Base-by-base conservation (phyloP, 2,888 invertebrate genomes). In the Scrobipalpa atriplicella region DNA sequence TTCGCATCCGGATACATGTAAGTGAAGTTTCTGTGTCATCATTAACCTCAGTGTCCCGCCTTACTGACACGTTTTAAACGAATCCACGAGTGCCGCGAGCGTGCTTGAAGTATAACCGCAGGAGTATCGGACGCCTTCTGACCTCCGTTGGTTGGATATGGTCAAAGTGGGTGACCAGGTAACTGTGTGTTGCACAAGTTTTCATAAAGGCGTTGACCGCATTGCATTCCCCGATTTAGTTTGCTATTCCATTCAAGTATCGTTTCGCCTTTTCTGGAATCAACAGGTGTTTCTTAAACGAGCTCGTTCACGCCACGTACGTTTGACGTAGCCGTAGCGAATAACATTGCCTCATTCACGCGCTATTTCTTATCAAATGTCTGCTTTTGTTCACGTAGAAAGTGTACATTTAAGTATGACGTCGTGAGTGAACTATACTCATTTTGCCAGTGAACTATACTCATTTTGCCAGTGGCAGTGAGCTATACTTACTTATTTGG, bases 11-110 rank as follows among this genome's bases (percentile, higher is more conserved):
- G 82, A 84, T 79, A 78, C 78, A 89, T 78, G 92, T 91, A 90
- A 92, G 92, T 90, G 84, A 76, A 78, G 83, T 84, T 85, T 84
- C 78, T 85, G 84, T 88, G 86, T 82, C 81, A 84, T 80, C 79
- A 80, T 83, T 86, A 81, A 82, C 79, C 75, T 82, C 75, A 71
- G 82, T 81, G 81, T 78, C 81, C 81, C 71, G 80, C 70, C 79
- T 80, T 81, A 80, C 79, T 83, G 81, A 82, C 82, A 83, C 81
- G 76, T 83, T 86, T 78, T 71, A 70, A 77, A 79, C 74, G 74
- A 82, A 78, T n/a, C 74, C 71, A 78, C 71, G 73, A 78, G 82
- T 81, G 79, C 73, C 73, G 78, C 72, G 76, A 79, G 79, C 82
- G 81, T 81, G 81, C 80, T 81, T 71, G 78, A 83, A 83, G 77